Evolutionary conservation across 2,113 vertebrate genomes (phyloP), one percentile per base, ranked within the genome.

Genomic region (Patagioenas fasciata): DNA sequence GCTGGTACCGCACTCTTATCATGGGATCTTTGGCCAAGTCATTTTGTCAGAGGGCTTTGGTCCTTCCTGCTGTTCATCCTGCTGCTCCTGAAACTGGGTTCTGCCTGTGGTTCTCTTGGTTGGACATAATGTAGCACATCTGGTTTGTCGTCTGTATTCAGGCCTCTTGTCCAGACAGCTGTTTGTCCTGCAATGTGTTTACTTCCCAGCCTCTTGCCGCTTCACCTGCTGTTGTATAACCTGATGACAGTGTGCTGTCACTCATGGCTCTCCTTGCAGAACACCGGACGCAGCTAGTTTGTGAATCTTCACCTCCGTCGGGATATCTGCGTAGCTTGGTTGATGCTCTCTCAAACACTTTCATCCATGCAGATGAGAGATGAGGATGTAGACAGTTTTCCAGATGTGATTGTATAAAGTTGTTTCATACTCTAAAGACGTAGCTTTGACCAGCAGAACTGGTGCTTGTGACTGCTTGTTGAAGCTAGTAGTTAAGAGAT

Each of bases 111-210:
- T 60, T 85, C 29, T 75, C 42, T 60, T 38, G 20, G 72, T 66
- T 2, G 5, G 85, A 3, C 6, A 0, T 56, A 29, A 9, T 11
- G 17, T 72, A 58, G 51, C 53, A n/a, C 1, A 2, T n/a, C 67
- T 69, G 44, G 17, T 69, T 84, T 85, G 36, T 83, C 31, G 38
- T 57, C 57, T 53, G 0, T 21, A 4, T 70, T 87, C 88, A 91
- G 88, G 11, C 58, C 28, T 84, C 42, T 80, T 73, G 54, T 71
- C 71, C 75, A 50, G 47, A 25, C 50, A 86, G 26, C 34, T 70
- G 0, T 77, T 73, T 77, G 23, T 36, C 40, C 3, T 5, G 29
- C 64, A 5, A 29, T 5, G 5, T 6, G 6, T 74, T 71, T 79
- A 28, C 36, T 84, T 87, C 51, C 42, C 42, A 79, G 25, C 53